phyloP scores from a whole-genome alignment of 2,113 vertebrate species.

The Choloepus hoffmanni region DNA sequence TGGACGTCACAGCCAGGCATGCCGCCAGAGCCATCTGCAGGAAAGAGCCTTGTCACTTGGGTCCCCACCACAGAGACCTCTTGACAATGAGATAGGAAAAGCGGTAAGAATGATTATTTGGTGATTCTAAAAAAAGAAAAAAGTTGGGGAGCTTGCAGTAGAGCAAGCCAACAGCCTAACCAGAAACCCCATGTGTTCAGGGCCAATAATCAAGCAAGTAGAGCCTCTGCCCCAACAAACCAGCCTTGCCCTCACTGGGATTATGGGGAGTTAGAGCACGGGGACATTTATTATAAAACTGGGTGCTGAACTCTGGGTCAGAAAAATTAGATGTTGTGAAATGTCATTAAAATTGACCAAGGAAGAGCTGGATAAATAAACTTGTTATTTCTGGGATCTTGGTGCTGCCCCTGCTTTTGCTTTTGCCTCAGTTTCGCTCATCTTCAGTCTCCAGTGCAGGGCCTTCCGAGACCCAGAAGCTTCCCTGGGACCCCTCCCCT shows the following conservation, averaged over 20 bases:
- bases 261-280: rapidly evolving
- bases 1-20: rapidly evolving
- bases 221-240: background rate
- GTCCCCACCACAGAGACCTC: background rate
- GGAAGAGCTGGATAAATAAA: background rate
- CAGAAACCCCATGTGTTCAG: background rate
- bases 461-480: background rate
- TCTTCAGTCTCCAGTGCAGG: background rate
- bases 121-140: background rate
- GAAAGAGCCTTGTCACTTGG: background rate
- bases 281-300: rapidly evolving
- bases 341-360: rapidly evolving
- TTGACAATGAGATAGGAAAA: background rate
- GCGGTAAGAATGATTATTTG: background rate
- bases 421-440: too few relatives aligned
- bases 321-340: background rate
- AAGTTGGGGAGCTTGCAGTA: background rate
- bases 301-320: background rate
- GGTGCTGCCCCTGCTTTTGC: rapidly evolving
- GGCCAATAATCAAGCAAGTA: rapidly evolving
- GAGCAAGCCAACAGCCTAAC: rapidly evolving
- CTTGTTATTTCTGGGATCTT: background rate
- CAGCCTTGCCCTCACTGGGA: background rate
- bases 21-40: background rate
- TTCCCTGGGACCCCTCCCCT: background rate